Conservation (phyloP, 2,888 invertebrate genomes). For the Hemithea aestivaria region DNA sequence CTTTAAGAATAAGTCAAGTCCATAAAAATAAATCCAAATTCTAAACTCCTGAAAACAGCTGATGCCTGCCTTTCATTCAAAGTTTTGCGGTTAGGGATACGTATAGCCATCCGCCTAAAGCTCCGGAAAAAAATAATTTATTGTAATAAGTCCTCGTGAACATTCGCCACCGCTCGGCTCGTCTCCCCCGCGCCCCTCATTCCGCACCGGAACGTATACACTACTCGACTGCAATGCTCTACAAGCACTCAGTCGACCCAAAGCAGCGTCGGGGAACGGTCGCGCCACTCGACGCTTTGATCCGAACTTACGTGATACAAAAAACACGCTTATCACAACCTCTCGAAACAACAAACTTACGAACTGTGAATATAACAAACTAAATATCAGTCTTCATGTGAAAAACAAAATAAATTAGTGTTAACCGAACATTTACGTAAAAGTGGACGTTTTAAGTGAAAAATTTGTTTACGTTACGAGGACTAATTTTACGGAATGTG, state of each 20-base stretch:
- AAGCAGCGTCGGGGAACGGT: constrained; percentile 70
- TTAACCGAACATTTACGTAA: constrained; percentile 24
- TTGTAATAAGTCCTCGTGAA: constrained; percentile 76
- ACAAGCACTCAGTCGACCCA: constrained; percentile 69
- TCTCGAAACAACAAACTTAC: constrained; percentile 46
- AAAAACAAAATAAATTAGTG: constrained; percentile 12
- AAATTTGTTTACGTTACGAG: constrained; percentile 34
- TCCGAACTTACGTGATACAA: constrained; percentile 61
- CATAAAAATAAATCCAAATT: constrained; percentile 15
- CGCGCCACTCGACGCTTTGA: constrained; percentile 67
- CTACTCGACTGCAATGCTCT: constrained; percentile 67
- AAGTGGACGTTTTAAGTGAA: constrained; percentile 55
- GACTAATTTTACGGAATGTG: constrained; percentile 21
- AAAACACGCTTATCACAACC: constrained; percentile 68
- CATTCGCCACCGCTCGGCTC: constrained; percentile 75
- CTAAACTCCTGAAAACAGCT: constrained; percentile 37
- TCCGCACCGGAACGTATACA: constrained; percentile 61
- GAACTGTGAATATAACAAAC: constrained; percentile 30
- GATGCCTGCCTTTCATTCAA: constrained; percentile 57
- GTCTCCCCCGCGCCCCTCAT: constrained; percentile 57
- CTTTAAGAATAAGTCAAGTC: not conserved
- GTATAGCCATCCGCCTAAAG: constrained; percentile 65
- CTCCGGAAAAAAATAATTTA: constrained; percentile 74
- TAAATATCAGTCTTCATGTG: constrained; percentile 14
- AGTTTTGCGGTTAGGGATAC: constrained; percentile 55